phyloP scores from a whole-genome alignment of 1,140 invertebrate species.

The Drosophila varians region DNA sequence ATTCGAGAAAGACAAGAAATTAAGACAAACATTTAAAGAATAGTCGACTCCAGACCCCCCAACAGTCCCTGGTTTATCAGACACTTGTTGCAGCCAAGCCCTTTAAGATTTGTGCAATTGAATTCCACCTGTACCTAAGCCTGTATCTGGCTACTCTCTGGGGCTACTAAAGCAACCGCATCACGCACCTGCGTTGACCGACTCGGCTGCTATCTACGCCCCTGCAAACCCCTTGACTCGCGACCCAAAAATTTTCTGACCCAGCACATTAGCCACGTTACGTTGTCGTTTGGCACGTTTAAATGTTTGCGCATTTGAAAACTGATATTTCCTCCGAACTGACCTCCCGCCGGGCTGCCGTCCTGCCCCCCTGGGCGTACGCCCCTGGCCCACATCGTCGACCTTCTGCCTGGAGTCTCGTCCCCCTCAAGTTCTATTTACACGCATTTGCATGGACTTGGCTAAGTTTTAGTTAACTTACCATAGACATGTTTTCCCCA shows the following conservation, averaged over 20 bases:
- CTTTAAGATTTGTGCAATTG: neutral
- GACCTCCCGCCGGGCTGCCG: too few species aligned
- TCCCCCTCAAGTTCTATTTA: constrained; percentile 12
- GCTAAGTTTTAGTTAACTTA: constrained; percentile 60
- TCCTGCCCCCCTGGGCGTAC: constrained; percentile 8
- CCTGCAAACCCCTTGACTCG: too few species aligned
- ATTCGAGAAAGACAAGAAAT: too few species aligned
- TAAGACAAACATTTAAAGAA: too few species aligned
- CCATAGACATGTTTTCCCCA: constrained; percentile 28
- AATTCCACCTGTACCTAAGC: neutral
- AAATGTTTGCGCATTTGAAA: constrained; percentile 62
- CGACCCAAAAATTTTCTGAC: neutral
- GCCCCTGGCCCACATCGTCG: constrained; percentile 40
- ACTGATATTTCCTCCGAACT: constrained; percentile 39
- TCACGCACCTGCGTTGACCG: constrained; percentile 20
- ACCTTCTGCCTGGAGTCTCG: too few species aligned
- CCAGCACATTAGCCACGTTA: constrained; percentile 8
- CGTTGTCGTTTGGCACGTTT: constrained; percentile 30
- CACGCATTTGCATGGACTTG: constrained; percentile 50
- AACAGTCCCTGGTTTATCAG: too few species aligned
- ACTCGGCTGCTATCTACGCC: neutral
- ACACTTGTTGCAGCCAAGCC: neutral
- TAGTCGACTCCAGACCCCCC: too few species aligned
- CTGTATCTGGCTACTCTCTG: neutral
- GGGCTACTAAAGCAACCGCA: constrained; percentile 5